A percentile compares a stretch with the other conserved stretches of the same genome.
Conservation (phyloP, 2,888 invertebrate species). For the Auanema freiburgensis region DNA sequence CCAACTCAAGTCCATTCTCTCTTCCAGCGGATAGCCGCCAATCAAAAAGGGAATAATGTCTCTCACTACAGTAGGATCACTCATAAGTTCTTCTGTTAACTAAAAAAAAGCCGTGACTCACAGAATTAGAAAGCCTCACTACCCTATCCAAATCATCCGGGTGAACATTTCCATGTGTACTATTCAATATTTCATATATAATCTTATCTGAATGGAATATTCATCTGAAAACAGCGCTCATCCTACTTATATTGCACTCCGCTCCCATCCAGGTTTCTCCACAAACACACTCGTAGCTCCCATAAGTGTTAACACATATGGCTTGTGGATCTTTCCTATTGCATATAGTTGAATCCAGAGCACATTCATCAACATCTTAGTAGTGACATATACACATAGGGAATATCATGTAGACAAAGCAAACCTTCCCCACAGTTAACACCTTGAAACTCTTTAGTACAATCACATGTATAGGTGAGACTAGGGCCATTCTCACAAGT, state of each 20-base stretch:
- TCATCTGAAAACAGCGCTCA: too few species aligned
- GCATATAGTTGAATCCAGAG: too few species aligned
- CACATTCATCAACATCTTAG: too few species aligned
- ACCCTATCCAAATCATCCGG: not conserved
- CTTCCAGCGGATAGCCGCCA: constrained; percentile 18
- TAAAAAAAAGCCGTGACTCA: too few species aligned
- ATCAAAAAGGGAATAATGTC: constrained; percentile 47
- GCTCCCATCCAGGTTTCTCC: constrained; percentile 23
- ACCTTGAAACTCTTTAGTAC: not conserved
- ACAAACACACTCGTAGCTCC: constrained; percentile 22
- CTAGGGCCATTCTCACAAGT: constrained; percentile 3
- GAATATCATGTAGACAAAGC: not conserved
- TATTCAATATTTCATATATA: too few species aligned
- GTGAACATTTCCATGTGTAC: too few species aligned
- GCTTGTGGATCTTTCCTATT: not conserved
- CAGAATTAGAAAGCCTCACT: not conserved
- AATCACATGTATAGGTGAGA: constrained; percentile 10
- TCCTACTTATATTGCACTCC: too few species aligned
- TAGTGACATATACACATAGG: too few species aligned
- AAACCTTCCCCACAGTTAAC: constrained; percentile 5
- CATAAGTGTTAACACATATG: constrained; percentile 15
- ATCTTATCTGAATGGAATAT: too few species aligned
- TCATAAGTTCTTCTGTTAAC: constrained; percentile 39
- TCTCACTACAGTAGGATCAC: constrained; percentile 37
- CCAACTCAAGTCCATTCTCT: constrained; percentile 39